Base-by-base conservation (phyloP, 35 echinoderm and acorn worm genomes). In the Lytechinus variegatus region DNA sequence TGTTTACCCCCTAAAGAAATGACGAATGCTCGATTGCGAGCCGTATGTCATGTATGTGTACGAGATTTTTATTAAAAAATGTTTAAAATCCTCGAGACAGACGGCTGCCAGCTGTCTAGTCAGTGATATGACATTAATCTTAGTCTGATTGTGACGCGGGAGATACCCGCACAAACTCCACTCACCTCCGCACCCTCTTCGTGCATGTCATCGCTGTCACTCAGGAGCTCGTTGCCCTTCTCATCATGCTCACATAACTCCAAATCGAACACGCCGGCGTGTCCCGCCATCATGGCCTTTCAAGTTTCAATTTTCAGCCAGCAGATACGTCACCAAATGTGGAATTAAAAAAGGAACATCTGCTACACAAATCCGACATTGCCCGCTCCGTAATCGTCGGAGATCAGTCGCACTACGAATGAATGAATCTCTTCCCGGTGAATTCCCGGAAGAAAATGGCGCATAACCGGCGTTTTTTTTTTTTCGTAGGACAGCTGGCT, bases 391-490 rank as follows among this genome's bases (percentile, higher is more conserved):
- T 52, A 52, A 52, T 2, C 13, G 16, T 52, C 88, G 88, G 52
- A 90, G 28, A 52, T 90, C 27, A 33, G 8, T 21, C 9, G 14
- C 9, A 14, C 8, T 10, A 54, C 5, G 88, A 90, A 90, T 90
- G 88, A 90, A 90, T 90, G 88, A 9, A 44, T 44, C 13, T 54
- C 52, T 10, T 16, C 52, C 9, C 88, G 29, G 88, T 90, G 88
- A 52, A 54, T 90, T 90, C 88, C 88, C 88, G 88, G 88, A 90
- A 90, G 88, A 90, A 90, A 90, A 90, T 90, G 88, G 88, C 88
- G 88, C 66, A 79, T 79, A n/a, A 24, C 66, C 66, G 66, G 66
- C n/a, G 66, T n/a, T 24, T 79, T 21, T 21, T 19, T 19, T 79
- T 14, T 79, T 79, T 79, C 66, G 16, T 79, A 79, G 66, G 66